phyloP scores from a whole-genome alignment of 2,797 vertebrate species.

The Pangasius krempfi region DNA sequence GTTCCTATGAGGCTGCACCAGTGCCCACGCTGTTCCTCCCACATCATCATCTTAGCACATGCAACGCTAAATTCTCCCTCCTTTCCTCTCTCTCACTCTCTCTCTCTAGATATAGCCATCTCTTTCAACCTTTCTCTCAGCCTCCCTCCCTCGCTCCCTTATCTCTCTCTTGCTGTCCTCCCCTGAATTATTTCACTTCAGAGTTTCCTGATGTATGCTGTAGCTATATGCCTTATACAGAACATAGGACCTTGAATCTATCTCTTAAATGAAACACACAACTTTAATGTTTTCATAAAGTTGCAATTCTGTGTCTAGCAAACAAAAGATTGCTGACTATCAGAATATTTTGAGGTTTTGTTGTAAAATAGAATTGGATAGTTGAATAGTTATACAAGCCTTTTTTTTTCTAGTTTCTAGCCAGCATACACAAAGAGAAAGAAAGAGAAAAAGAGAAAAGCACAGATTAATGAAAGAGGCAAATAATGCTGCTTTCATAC shows the following conservation, averaged over 20 bases:
- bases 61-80: constrained; percentile 74
- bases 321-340: too few species aligned
- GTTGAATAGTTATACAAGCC: neutral
- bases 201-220: constrained; percentile 36
- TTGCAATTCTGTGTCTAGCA: neutral
- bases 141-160: constrained; percentile 39
- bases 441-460: neutral
- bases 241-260: neutral
- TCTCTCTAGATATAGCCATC: constrained; percentile 19
- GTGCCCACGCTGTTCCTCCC: constrained; percentile 77
- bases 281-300: neutral
- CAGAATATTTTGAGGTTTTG: neutral
- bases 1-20: constrained; percentile 73
- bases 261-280: neutral
- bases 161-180: constrained; percentile 51
- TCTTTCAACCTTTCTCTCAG: constrained; percentile 41
- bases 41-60: constrained; percentile 70
- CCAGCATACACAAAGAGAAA: neutral
- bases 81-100: constrained; percentile 47
- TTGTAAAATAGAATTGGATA: neutral
- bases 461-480: constrained; percentile 33
- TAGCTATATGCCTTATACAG: neutral
- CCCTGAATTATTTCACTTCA: constrained; percentile 61
- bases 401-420: neutral
- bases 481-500: constrained; percentile 42